Base-by-base conservation (phyloP, 2,113 vertebrate species). In the Callionymus lyra region DNA sequence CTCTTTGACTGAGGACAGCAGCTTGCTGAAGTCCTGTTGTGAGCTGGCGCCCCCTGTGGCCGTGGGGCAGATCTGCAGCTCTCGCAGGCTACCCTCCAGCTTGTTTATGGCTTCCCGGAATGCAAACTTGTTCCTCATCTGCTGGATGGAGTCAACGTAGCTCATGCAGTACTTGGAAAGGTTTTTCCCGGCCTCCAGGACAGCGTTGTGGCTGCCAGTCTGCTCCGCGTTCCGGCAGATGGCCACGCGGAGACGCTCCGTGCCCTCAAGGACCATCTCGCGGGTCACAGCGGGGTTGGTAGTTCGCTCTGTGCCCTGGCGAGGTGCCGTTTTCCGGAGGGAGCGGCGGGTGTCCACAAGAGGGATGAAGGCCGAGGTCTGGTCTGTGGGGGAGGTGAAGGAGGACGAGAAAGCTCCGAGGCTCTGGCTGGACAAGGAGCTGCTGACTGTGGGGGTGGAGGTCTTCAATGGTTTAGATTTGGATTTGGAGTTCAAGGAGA, bases 81-180 rank as follows among this genome's bases (percentile, higher is more conserved):
- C 91, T 0, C 95, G 83, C 13, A 99, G 85, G 67, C 82, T 94
- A 41, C 68, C 88, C 83, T 99, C 95, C 54, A 99, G 85, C 67
- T 98, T 99, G 86, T 92, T 97, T 85, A 98, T 94, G 64, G 95
- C 94, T 76, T 98, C 94, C 0, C 93, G 88, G 65, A 99, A 97
- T 17, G 94, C 90, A 6, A 99, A 99, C 59, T 96, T 98, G 77
- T 94, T 99, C 68, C 95, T 82, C 93, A 98, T 98, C 63, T 97
- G 95, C 78, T 97, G 95, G 68, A 98, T 97, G 74, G 91, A 97
- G 79, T 99, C 95, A 56, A 98, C 95, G 0, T 89, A 98, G 80
- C 89, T 93, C 64, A 86, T 74, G 0, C 94, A 99, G 86, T 89
- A 92, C 5, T 92, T 93, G 50, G 90, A 93, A 52, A 99, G 88